Evolutionary conservation across 2,797 vertebrate genomes (phyloP).

Genomic region (Cossypha polioptera): DNA sequence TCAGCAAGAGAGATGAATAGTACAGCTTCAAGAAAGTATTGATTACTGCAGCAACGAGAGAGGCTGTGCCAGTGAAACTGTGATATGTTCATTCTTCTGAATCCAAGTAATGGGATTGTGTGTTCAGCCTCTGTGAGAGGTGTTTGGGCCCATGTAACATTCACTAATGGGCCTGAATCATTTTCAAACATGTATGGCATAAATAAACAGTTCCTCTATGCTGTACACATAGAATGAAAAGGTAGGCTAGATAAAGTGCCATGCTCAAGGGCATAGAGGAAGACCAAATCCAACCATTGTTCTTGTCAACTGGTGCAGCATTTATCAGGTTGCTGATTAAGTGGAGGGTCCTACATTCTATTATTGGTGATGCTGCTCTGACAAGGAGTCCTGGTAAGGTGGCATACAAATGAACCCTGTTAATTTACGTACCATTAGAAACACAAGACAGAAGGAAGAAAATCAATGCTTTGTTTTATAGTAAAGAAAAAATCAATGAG

Average conservation of each 20-base stretch:
- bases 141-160: background rate
- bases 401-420: conserved; percentile 53
- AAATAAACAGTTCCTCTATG: background rate
- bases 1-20: background rate
- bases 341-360: background rate
- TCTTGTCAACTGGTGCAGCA: background rate
- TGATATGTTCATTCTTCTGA: background rate
- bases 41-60: background rate
- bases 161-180: background rate
- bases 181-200: background rate
- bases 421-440: conserved; percentile 55
- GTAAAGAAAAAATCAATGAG: conserved; percentile 63
- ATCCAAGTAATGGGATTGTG: background rate
- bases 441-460: conserved; percentile 41
- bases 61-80: background rate
- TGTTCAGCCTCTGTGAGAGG: background rate
- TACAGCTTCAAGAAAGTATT: background rate
- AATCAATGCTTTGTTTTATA: conserved; percentile 62
- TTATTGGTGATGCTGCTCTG: conserved; percentile 32
- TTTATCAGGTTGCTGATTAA: conserved; percentile 43
- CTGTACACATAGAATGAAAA: background rate
- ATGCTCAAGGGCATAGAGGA: conserved; percentile 12
- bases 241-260: background rate
- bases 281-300: background rate
- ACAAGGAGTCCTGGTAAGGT: conserved; percentile 42